Conservation (phyloP, 2,888 invertebrate genomes). For the Aspidapion aeneum region DNA sequence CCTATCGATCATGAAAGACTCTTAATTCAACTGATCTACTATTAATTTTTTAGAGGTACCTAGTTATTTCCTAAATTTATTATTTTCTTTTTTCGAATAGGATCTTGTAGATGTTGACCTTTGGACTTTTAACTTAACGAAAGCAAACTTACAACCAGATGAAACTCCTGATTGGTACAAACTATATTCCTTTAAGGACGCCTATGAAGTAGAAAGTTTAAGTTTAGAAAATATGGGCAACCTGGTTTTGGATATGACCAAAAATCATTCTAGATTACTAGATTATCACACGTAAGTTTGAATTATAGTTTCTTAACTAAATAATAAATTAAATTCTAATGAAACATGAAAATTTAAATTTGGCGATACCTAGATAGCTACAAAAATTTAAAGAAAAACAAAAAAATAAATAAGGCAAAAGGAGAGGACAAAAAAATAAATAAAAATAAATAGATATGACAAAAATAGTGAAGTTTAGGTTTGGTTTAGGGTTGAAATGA, state of each 20-base stretch:
- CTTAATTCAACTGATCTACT: too few relatives aligned
- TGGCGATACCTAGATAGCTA: too few relatives aligned
- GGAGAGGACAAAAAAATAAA: too few relatives aligned
- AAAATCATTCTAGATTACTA: constrained; percentile 50
- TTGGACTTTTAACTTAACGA: constrained; percentile 72
- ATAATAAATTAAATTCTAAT: too few relatives aligned
- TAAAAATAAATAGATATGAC: too few relatives aligned
- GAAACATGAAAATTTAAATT: too few relatives aligned
- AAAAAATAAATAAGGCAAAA: too few relatives aligned
- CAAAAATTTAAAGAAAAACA: too few relatives aligned
- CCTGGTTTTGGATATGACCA: constrained; percentile 59
- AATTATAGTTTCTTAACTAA: background rate
- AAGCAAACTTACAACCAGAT: constrained; percentile 59
- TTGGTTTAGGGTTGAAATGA: background rate
- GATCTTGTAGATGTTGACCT: constrained; percentile 62
- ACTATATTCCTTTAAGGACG: constrained; percentile 68
- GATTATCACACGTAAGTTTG: constrained; percentile 43
- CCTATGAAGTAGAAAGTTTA: constrained; percentile 60
- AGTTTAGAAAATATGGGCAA: constrained; percentile 59
- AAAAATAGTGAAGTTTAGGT: too few relatives aligned
- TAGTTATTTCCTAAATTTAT: too few relatives aligned
- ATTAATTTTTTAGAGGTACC: too few relatives aligned
- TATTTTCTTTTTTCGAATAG: constrained; percentile 43
- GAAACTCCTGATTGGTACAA: constrained; percentile 66
- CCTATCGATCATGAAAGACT: too few relatives aligned